Base-by-base conservation (phyloP, 2,888 invertebrate species). In the Pachydiplax longipennis region DNA sequence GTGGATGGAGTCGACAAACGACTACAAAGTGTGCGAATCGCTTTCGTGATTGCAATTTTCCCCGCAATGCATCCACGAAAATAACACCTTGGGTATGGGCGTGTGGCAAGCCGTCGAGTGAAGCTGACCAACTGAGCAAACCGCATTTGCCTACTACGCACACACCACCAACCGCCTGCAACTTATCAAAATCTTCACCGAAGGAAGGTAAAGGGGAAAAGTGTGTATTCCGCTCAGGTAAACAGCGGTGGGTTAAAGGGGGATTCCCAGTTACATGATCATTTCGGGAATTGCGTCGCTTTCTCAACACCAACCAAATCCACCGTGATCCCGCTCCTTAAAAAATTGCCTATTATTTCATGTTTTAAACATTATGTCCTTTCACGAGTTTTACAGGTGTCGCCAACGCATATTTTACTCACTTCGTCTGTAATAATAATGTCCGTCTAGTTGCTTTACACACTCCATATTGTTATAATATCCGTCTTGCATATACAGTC, bases 211-310 rank as follows among this genome's bases (percentile, higher is more conserved):
- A 44, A 44, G 44, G 31, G 22, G 58, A 53, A 73, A 31, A 87
- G 87, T 35, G 31, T 18, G 87, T 35, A 25, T 87, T n/a, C 31
- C 83, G 2, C 5, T 83, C 83, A 58, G 44, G 83, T 61, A 83
- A 83, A 58, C 83, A 35, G 58, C 58, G n/a, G 37, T 35, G n/a
- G 35, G 87, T n/a, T 25, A 37, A 58, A 61, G 31, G 35, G 87
- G 87, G 40, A 87, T 87, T 31, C 87, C 87, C 40, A 37, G 31
- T 87, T 87, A 65, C 87, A 37, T 87, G 61, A 61, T 22, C 35
- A 25, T 65, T 65, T 65, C n/a, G 25, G 65, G 65, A 44, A 44
- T 44, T 44, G 44, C 44, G 44, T 44, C 44, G 44, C 10, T 53
- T 53, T 18, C 53, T 53, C 15, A 1, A 2, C 0, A 18, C 15